Evolutionary conservation across 92 coral and sea anemone genomes (phyloP), one percentile per base, ranked within the genome.

Genomic region (Zoanthus solanderi): DNA sequence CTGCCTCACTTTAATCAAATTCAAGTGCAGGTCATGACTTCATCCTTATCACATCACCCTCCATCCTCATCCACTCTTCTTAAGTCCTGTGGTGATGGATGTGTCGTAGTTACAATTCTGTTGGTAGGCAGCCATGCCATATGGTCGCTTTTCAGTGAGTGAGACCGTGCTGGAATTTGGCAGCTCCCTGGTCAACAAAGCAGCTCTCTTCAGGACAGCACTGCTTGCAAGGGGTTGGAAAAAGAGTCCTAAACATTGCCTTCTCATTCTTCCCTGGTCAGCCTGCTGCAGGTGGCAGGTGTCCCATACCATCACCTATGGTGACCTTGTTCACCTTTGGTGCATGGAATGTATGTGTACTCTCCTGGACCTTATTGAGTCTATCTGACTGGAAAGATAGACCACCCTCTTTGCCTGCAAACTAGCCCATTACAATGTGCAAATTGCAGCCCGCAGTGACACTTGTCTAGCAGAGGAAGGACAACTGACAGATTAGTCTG

Each of bases 161-260:
- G 88, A 56, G 34, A 79, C 83, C 44, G 83, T 56, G 31, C 34
- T 54, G 88, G 85, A 89, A 54, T 75, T 67, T 79, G 88, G 94
- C 88, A 84, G 90, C 90, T 63, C 4, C 76, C 94, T 86, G 90
- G 78, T 81, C 28, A 90, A 74, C 88, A 18, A 58, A 89, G 90
- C 90, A 86, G 93, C 90, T 81, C 88, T 87, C 48, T 90, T 90
- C 76, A 90, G 94, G 92, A 88, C 28, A 28, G 85, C 90, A 79
- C 93, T 90, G 93, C 93, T 90, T 86, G 67, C 93, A 88, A 14
- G 82, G 85, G 89, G 54, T 80, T 78, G 84, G 83, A 72, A 90
- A 87, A 90, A 80, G 90, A 83, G 91, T 75, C 94, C 88, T 67
- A 92, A 78, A 92, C 87, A 89, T 83, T 75, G 88, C 76, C 89